A percentile compares a stretch with the other conserved stretches of the same genome.
Conservation (phyloP, 2,113 vertebrate genomes). For the Sula dactylatra region DNA sequence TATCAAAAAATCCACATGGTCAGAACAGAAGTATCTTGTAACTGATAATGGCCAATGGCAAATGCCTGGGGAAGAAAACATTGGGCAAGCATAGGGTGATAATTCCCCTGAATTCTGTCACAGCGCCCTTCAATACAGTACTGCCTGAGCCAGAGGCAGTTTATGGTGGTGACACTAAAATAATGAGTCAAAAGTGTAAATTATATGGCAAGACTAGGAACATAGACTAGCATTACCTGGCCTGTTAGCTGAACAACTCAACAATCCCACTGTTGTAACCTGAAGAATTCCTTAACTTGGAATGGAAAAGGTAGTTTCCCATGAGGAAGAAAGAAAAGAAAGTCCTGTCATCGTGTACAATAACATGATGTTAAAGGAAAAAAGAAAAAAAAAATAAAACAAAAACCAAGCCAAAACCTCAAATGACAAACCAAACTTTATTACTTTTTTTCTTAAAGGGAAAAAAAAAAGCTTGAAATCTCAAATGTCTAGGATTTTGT, state of each 20-base stretch:
- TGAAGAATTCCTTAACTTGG: background rate
- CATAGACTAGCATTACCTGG: background rate
- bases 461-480: background rate
- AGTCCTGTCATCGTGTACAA: background rate
- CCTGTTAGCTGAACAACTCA: background rate
- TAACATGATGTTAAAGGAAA: background rate
- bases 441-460: background rate
- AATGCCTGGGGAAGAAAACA: background rate
- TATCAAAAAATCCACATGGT: background rate
- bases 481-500: background rate
- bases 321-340: background rate
- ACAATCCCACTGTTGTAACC: background rate
- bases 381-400: background rate
- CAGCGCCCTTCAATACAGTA: background rate
- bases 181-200: background rate
- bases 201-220: background rate
- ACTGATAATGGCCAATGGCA: background rate
- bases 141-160: background rate
- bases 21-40: background rate
- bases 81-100: background rate
- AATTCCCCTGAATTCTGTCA: background rate
- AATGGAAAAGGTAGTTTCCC: background rate
- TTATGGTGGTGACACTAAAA: background rate
- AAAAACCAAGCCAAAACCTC: no score
- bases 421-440: background rate